A percentile compares a stretch with the other conserved stretches of the same genome.
Conservation (phyloP, 1,140 invertebrate species). For the Fopius arisanus region DNA sequence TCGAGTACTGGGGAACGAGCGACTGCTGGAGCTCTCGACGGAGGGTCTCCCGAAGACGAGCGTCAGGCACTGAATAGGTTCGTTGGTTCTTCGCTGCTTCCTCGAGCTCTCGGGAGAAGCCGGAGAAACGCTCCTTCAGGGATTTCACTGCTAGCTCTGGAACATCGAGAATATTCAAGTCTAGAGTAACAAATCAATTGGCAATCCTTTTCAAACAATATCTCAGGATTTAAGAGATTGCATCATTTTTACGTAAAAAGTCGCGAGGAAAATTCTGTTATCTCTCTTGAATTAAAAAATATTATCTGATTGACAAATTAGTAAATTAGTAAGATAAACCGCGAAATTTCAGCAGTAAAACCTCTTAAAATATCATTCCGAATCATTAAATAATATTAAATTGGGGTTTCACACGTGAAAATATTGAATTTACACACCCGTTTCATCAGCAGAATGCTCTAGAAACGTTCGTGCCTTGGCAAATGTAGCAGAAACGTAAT, state of each 20-base stretch:
- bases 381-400: neutral
- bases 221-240: too few species aligned
- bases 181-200: too few species aligned
- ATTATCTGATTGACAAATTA: too few species aligned
- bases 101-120: slow-evolving; percentile 96
- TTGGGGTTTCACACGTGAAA: neutral
- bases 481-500: slow-evolving; percentile 57
- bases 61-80: slow-evolving; percentile 92
- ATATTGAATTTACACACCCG: slow-evolving; percentile 43
- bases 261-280: too few species aligned
- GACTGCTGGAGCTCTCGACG: slow-evolving; percentile 54
- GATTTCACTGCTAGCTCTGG: slow-evolving; percentile 67
- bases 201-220: too few species aligned
- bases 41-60: slow-evolving; percentile 78
- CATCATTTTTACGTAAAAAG: too few species aligned
- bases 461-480: slow-evolving; percentile 54
- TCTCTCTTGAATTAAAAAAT: too few species aligned
- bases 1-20: slow-evolving; percentile 83
- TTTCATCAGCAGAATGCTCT: slow-evolving; percentile 55
- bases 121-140: slow-evolving; percentile 89
- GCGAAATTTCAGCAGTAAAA: too few species aligned
- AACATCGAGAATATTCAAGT: slow-evolving; percentile 58
- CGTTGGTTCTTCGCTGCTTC: slow-evolving; percentile 86
- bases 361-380: too few species aligned
- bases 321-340: too few species aligned